These are phyloP conservation scores for Bos indicus DNA, from an alignment of 2,113 vertebrate species.

Conservation along the genomic window DNA sequence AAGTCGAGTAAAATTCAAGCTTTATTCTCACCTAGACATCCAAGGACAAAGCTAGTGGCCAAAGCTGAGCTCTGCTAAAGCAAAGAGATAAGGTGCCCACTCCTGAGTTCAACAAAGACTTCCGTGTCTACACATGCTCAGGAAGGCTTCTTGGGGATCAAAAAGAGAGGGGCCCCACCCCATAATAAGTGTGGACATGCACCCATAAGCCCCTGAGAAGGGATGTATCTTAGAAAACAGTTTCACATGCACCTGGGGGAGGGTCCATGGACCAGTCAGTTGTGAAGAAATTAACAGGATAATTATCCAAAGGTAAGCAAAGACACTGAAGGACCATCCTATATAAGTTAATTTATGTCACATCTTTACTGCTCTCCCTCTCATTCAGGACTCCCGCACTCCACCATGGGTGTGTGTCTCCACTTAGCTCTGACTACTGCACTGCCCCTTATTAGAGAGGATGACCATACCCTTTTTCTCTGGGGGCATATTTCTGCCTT, in stretches of 20 bases:
- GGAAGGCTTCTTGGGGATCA: background rate
- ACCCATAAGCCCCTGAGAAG: background rate
- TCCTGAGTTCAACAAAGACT: no score
- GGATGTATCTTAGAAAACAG: background rate
- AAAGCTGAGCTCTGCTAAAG: background rate
- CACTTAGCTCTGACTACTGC: background rate
- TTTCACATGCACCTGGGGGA: background rate
- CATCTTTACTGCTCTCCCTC: background rate
- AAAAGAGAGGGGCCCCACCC: background rate
- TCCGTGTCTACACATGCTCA: no score
- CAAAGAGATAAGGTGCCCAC: background rate
- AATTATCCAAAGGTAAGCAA: background rate
- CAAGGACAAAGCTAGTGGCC: background rate
- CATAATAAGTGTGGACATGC: background rate
- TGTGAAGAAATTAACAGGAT: background rate
- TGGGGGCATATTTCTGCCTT: background rate
- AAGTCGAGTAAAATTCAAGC: background rate
- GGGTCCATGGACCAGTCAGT: background rate
- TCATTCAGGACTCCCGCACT: background rate
- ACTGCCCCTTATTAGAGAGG: background rate
- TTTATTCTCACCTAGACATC: background rate
- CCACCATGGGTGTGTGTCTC: background rate
- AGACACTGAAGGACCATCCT: accelerated
- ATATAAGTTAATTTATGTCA: background rate
- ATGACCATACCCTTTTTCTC: background rate